phyloP scores from a whole-genome alignment of 2,888 invertebrate species.

The Orchesella flavescens region DNA sequence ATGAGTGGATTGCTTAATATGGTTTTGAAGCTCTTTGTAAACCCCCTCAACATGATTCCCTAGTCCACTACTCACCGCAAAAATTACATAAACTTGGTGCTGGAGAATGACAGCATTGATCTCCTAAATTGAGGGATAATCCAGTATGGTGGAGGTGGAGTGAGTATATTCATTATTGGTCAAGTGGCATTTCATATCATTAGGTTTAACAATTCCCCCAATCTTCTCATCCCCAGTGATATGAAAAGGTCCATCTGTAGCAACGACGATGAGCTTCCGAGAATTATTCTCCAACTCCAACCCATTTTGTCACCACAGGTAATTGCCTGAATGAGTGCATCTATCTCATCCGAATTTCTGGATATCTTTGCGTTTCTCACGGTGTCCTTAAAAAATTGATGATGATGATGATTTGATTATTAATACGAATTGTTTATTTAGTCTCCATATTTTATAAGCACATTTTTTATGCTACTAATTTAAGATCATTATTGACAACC shows the following conservation, averaged over 20 bases:
- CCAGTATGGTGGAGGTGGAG: slow-evolving; percentile 87
- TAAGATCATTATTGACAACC: no score
- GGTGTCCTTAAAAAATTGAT: no score
- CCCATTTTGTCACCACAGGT: slow-evolving; percentile 78
- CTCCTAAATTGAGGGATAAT: slow-evolving; percentile 98
- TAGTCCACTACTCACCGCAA: slow-evolving; percentile 93
- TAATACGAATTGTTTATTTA: background rate
- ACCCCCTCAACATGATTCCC: slow-evolving; percentile 77
- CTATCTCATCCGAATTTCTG: slow-evolving; percentile 97
- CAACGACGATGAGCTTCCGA: slow-evolving; percentile 88
- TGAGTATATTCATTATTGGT: slow-evolving; percentile 84
- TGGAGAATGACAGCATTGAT: slow-evolving; percentile 83
- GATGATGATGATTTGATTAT: background rate
- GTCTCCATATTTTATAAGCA: background rate
- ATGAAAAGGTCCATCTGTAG: slow-evolving; percentile 99
- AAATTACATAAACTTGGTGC: slow-evolving; percentile 96
- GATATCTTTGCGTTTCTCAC: slow-evolving; percentile 84
- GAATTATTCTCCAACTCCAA: slow-evolving; percentile 96
- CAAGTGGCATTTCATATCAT: slow-evolving; percentile 93
- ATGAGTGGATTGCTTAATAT: slow-evolving; percentile 94
- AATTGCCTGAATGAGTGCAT: slow-evolving; percentile 99
- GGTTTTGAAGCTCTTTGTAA: slow-evolving; percentile 87
- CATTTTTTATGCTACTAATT: no score
- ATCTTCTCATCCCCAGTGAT: slow-evolving; percentile 99
- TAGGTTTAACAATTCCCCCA: slow-evolving; percentile 93